A percentile compares a stretch with the other conserved stretches of the same genome.
Evolutionary conservation across 2,113 vertebrate genomes (phyloP).

Genomic region (Oxyruncus cristatus): DNA sequence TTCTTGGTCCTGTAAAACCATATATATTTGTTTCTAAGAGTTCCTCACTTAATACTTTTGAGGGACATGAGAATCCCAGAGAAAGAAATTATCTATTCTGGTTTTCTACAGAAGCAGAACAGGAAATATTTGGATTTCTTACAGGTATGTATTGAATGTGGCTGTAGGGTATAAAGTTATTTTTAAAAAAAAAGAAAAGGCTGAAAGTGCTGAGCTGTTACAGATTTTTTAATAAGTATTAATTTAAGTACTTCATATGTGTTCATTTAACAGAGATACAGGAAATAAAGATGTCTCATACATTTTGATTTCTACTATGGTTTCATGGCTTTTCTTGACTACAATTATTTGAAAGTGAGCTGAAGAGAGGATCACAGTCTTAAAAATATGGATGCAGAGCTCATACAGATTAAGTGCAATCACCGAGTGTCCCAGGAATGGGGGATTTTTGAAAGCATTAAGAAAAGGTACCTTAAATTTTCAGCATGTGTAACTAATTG

Average conservation of each 20-base stretch:
- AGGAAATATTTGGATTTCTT: background rate
- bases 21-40: background rate
- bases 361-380: background rate
- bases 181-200: background rate
- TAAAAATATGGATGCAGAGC: background rate
- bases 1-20: background rate
- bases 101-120: background rate
- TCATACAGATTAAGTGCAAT: background rate
- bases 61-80: background rate
- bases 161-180: background rate
- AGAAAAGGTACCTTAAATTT: background rate
- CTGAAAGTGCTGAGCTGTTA: background rate
- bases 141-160: background rate
- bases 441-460: background rate
- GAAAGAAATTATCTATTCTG: background rate
- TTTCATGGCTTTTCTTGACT: background rate
- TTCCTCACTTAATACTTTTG: background rate
- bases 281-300: background rate
- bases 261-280: background rate
- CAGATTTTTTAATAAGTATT: background rate
- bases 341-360: background rate
- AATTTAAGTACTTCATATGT: background rate
- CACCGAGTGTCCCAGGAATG: background rate
- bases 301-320: accelerated
- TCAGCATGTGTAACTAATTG: background rate